These are phyloP conservation scores for Chrysemys picta DNA, from an alignment of 2,113 vertebrate species.

Conservation along the genomic window DNA sequence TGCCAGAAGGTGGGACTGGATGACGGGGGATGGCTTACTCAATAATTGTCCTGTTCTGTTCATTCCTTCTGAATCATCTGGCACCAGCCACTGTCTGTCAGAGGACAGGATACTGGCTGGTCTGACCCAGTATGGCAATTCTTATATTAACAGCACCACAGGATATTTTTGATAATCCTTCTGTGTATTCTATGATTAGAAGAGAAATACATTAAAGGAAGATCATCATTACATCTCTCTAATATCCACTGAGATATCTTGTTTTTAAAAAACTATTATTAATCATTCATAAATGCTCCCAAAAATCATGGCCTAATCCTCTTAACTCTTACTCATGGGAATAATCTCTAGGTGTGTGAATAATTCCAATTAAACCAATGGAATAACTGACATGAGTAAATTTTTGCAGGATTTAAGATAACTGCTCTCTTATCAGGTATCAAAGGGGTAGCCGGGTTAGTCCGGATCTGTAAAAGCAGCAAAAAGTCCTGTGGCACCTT, in stretches of 20 bases:
- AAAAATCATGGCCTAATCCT: background rate
- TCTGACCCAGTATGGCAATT: background rate
- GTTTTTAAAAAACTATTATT: background rate
- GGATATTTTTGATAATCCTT: background rate
- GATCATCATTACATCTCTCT: background rate
- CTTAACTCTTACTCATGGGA: background rate
- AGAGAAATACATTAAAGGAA: background rate
- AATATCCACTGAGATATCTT: background rate
- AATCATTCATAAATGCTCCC: background rate
- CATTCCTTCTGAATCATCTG: background rate
- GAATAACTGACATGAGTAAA: background rate
- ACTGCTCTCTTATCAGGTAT: background rate
- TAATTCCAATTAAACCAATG: background rate
- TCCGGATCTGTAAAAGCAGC: too few species aligned
- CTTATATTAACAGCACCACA: background rate
- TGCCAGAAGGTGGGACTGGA: background rate
- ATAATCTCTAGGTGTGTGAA: background rate
- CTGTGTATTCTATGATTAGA: background rate
- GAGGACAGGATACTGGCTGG: background rate
- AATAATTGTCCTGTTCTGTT: background rate
- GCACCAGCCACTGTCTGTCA: background rate
- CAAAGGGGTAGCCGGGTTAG: too few species aligned
- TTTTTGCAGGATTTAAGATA: background rate
- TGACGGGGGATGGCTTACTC: background rate
- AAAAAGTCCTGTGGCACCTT: too few species aligned